These are phyloP conservation scores for Ammodytes marinus DNA, from an alignment of 2,113 vertebrate genomes.

Conservation along the genomic window DNA sequence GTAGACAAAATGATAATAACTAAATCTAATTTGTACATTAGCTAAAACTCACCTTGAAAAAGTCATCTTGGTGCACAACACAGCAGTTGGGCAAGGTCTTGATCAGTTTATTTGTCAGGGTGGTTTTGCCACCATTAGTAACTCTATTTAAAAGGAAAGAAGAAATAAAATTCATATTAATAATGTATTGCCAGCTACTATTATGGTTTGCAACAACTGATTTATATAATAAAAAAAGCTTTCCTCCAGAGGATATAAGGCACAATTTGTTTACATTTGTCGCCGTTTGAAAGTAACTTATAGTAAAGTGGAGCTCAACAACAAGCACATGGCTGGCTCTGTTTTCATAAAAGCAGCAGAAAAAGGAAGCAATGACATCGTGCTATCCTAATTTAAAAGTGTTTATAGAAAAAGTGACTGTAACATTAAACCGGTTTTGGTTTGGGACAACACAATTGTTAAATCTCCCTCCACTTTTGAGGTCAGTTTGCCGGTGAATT, in stretches of 20 bases:
- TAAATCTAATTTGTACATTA: accelerated
- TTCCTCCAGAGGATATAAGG: neutral
- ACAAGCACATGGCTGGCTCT: neutral
- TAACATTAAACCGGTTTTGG: neutral
- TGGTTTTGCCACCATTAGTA: slow-evolving; percentile 90
- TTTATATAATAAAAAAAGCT: neutral
- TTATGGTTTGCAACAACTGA: neutral
- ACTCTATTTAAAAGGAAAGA: slow-evolving; percentile 72
- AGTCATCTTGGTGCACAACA: slow-evolving; percentile 89
- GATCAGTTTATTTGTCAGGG: slow-evolving; percentile 84
- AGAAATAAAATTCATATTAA: neutral
- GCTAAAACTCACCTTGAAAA: slow-evolving; percentile 86
- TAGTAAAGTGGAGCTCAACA: neutral
- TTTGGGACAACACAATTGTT: neutral
- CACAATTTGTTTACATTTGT: slow-evolving; percentile 11
- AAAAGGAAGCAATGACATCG: neutral
- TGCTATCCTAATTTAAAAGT: neutral
- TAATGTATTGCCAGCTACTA: neutral
- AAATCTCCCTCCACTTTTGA: slow-evolving; percentile 75
- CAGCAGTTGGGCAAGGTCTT: slow-evolving; percentile 86
- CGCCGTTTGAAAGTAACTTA: neutral
- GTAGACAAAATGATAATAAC: neutral
- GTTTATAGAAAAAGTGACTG: accelerated
- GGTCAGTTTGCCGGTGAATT: slow-evolving; percentile 63
- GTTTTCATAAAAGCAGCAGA: neutral